phyloP scores from a whole-genome alignment of 2,113 vertebrate genomes.

The Pontoporia blainvillei region DNA sequence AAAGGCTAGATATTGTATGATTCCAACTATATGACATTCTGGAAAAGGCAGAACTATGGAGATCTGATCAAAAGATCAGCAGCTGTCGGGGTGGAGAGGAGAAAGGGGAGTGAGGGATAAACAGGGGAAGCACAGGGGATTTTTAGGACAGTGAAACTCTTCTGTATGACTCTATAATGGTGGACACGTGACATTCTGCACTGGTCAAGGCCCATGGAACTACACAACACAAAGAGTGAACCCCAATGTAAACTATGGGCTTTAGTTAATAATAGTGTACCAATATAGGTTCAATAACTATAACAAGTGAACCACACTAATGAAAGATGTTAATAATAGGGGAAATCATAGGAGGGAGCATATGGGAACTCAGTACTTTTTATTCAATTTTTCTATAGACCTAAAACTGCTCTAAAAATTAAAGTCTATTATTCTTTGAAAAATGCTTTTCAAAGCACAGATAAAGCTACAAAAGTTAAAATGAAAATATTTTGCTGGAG shows the following conservation, averaged over 20 bases:
- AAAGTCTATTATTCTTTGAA: not conserved
- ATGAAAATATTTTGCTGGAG: not conserved
- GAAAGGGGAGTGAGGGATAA: not conserved
- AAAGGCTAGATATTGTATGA: not conserved
- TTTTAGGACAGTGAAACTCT: not conserved
- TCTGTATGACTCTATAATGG: not conserved
- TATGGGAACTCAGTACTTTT: not conserved
- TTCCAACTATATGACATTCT: not conserved
- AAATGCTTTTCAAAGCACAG: not conserved
- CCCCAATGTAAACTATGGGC: not conserved
- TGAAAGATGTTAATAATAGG: not conserved
- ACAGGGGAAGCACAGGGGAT: not conserved
- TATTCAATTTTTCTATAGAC: not conserved
- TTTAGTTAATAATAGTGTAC: not conserved
- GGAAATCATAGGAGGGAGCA: too few relatives aligned
- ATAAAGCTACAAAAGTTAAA: not conserved
- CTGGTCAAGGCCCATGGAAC: not conserved
- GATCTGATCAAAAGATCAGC: not conserved
- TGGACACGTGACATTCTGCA: not conserved
- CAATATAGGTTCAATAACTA: not conserved
- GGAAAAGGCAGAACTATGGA: not conserved
- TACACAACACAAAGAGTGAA: not conserved
- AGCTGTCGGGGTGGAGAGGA: not conserved
- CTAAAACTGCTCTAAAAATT: not conserved
- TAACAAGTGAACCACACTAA: not conserved